Conservation (phyloP, 2,113 vertebrate species). For the Passer montanus region DNA sequence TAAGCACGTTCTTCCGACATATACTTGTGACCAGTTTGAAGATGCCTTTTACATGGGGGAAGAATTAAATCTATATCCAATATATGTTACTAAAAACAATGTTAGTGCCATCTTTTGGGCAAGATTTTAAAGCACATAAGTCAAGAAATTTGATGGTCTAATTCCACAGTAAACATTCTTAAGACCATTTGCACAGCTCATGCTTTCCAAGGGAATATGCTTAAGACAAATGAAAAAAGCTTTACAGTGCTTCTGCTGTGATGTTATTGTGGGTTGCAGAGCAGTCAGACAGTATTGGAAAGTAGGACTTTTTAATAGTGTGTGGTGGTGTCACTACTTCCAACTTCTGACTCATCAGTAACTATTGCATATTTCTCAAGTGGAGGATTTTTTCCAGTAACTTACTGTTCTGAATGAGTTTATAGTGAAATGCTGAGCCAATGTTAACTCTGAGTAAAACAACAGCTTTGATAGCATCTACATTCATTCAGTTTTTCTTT, state of each 20-base stretch:
- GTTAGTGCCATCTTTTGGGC: slow-evolving; percentile 72
- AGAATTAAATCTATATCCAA: slow-evolving; percentile 54
- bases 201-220: background rate
- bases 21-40: background rate
- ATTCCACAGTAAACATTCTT: background rate
- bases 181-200: background rate
- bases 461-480: slow-evolving; percentile 34
- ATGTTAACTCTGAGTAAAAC: slow-evolving; percentile 21
- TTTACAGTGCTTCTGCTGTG: background rate
- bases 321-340: slow-evolving; percentile 42
- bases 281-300: slow-evolving; percentile 27
- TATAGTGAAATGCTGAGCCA: slow-evolving; percentile 36
- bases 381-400: slow-evolving; percentile 55
- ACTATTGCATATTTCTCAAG: slow-evolving; percentile 49
- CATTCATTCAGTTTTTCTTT: slow-evolving; percentile 29
- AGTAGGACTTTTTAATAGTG: slow-evolving; percentile 40
- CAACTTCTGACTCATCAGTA: slow-evolving; percentile 62
- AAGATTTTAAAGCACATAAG: slow-evolving; percentile 67
- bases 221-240: slow-evolving; percentile 1
- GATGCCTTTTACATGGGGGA: background rate
- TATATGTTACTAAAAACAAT: slow-evolving; percentile 65
- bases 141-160: slow-evolving; percentile 42
- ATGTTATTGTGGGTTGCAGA: slow-evolving; percentile 22
- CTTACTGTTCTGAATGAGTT: slow-evolving; percentile 60
- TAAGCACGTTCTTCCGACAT: background rate